Base-by-base conservation (phyloP, 2,888 invertebrate species). In the Caenorhabditis auriculariae region DNA sequence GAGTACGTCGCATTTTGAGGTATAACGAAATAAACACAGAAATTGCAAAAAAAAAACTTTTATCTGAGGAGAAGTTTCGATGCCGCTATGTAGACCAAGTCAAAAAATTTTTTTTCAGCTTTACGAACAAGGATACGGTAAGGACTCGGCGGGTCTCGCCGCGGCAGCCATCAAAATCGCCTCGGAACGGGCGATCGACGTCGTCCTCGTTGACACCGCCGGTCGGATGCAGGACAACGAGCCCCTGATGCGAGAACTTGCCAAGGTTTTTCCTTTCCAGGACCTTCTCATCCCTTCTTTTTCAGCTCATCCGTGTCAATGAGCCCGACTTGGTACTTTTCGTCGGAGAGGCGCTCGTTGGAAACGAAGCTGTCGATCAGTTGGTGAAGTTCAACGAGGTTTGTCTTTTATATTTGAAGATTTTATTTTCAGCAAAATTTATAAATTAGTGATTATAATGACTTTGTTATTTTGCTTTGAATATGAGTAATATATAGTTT, bases 141-240 rank as follows among this genome's bases (percentile, higher is more conserved):
- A 96, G 83, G 98, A 98, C 85, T 93, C 96, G 0, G 96, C 98
- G 9, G 94, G 93, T 17, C 93, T 99, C 73, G 96, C 98, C 0
- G 89, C 91, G 89, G 94, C 95, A 82, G 96, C 96, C 0, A 93
- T 98, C 68, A 67, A 65, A 46, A 75, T 77, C 43, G 80, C 78
- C 4, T 53, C 87, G 49, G 93, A 93, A 77, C 86, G 87, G 0
- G 87, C 86, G 52, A 87, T 91, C 53, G 94, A 98, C 84, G 88
- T 96, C 9, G 96, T 96, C 0, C 85, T 99, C n/a, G 88, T 99
- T 19, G 98, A 98, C 84, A 98, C 98, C 0, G 98, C 98, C 35
- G 98, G 98, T n/a, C 87, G 98, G 60, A 98, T 99, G 98, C 98
- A 98, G 85, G 96, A 98, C 85, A 99, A 99, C 83, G 96, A 96